Evolutionary conservation across 1,140 invertebrate genomes (phyloP), one percentile per base, ranked within the genome.

Genomic region (Conus ventricosus): DNA sequence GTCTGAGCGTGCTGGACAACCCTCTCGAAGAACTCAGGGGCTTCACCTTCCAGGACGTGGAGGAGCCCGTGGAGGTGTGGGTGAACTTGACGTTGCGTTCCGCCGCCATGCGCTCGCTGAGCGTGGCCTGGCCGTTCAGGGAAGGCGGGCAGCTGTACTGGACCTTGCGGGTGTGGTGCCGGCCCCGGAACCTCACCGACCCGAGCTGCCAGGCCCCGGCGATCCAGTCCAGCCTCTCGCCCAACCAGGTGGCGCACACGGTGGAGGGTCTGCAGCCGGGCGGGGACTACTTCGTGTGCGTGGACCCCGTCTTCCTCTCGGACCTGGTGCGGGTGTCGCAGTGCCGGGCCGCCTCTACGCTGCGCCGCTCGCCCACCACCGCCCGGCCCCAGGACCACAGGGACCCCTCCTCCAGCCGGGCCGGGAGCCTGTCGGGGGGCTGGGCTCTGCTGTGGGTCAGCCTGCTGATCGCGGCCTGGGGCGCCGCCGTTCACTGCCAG

Each of bases 111-210:
- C 54, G 67, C 23, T 87, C 86, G 20, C 81, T 88, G 20, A 63
- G 75, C 27, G 84, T 92, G 20, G 87, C 89, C 1, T 92, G 91
- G 91, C 91, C 91, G 5, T 92, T 90, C 76, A 88, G 80, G 78
- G 71, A 89, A 0, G 90, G 90, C 17, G 25, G 27, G 17, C 91
- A 92, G 71, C 88, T 90, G 13, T 92, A 91, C 85, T 92, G 91
- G 91, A 82, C 82, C 7, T 23, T 92, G 27, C 71, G 67, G 11
- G 55, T 90, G 4, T 75, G 75, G 51, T 92, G 91, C 85, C 39
- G 39, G 39, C 39, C 39, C 39, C 39, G 39, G 39, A 39, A 39
- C 39, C 39, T 84, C 88, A 63, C 25, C 60, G 4, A 7, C n/a
- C 8, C 7, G 23, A 15, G 55, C 25, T 82, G 51, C 39, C 39